Conservation (phyloP, 2,888 invertebrate genomes). For the Erynnis tages region DNA sequence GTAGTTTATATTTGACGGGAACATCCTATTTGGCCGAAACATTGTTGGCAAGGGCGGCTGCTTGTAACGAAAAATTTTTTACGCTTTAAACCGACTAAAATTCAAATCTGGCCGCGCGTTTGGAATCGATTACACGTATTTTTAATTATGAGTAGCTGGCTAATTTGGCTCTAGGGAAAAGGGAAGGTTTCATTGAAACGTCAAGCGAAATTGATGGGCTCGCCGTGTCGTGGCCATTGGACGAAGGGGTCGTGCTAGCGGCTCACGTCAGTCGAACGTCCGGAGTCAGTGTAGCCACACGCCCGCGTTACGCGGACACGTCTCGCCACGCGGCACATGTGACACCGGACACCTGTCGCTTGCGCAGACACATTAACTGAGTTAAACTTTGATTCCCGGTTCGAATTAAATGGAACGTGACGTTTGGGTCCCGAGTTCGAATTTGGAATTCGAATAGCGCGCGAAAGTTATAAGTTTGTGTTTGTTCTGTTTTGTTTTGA, state of each 20-base stretch:
- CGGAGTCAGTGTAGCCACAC: constrained; percentile 74
- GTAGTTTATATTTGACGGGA: constrained; percentile 28
- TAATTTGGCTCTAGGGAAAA: constrained; percentile 69
- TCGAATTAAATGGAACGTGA: constrained; percentile 25
- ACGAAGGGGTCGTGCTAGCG: constrained; percentile 65
- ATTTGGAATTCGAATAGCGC: constrained; percentile 4
- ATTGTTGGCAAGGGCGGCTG: constrained; percentile 22
- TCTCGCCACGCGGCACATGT: constrained; percentile 52
- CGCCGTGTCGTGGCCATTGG: constrained; percentile 70
- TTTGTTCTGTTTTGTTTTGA: constrained; percentile 16
- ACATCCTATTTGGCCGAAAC: constrained; percentile 26
- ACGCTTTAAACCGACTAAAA: constrained; percentile 10
- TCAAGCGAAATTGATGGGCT: constrained; percentile 77
- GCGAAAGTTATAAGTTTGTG: constrained; percentile 2
- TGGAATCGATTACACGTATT: constrained; percentile 35
- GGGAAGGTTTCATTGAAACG: constrained; percentile 76
- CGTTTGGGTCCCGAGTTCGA: constrained; percentile 14
- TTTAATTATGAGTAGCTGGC: constrained; percentile 66
- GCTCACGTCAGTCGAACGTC: constrained; percentile 70
- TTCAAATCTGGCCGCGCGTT: constrained; percentile 6
- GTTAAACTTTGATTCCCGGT: constrained; percentile 24
- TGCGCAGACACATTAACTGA: constrained; percentile 38
- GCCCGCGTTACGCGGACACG: constrained; percentile 62
- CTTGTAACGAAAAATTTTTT: constrained; percentile 21
- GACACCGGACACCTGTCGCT: constrained; percentile 42